phyloP scores from a whole-genome alignment of 2,797 vertebrate species.

The Acanthurus leucopareius region DNA sequence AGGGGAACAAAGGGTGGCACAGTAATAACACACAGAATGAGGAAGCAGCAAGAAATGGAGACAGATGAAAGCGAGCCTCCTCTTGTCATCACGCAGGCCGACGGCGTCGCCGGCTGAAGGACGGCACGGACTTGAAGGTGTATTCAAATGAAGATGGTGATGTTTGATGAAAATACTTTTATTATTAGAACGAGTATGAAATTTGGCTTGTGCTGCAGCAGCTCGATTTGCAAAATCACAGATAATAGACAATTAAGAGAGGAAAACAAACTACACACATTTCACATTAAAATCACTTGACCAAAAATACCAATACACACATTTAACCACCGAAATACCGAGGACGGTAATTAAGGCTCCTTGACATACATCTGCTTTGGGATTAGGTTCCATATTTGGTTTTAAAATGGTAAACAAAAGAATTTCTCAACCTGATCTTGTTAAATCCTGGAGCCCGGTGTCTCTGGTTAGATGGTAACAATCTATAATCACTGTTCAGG shows the following conservation, averaged over 20 bases:
- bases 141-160: conserved; percentile 34
- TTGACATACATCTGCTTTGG: neutral
- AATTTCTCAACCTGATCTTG: neutral
- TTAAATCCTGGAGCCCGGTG: neutral
- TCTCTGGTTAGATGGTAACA: neutral
- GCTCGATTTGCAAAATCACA: neutral
- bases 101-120: conserved; percentile 58
- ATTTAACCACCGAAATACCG: neutral
- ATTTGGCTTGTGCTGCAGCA: neutral
- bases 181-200: neutral
- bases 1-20: conserved; percentile 55
- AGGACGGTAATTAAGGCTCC: neutral
- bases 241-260: too few species aligned
- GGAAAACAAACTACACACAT: neutral
- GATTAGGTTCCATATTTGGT: neutral
- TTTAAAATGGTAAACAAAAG: neutral
- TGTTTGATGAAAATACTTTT: neutral
- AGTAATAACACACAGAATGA: conserved; percentile 62
- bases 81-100: conserved; percentile 57
- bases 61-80: conserved; percentile 69
- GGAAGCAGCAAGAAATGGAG: conserved; percentile 59
- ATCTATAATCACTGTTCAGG: neutral
- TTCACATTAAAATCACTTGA: neutral
- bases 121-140: conserved; percentile 41
- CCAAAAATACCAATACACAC: too few species aligned